Evolutionary conservation across 2,888 invertebrate species (phyloP).

Genomic region (Nysson spinosus): DNA sequence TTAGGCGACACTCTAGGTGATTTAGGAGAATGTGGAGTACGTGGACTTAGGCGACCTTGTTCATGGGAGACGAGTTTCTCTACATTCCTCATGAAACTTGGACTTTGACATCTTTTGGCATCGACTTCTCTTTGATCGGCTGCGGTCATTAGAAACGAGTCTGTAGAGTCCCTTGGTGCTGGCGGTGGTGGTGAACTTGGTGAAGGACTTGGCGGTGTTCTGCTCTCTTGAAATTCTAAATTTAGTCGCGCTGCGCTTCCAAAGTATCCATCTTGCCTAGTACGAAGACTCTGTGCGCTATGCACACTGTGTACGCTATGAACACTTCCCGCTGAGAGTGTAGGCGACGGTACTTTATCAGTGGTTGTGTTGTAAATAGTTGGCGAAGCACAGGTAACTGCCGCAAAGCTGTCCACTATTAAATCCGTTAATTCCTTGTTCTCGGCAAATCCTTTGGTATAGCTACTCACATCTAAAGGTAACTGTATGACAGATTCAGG

Average conservation of each 20-base stretch:
- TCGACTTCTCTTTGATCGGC: conserved; percentile 64
- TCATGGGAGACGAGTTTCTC: conserved; percentile 75
- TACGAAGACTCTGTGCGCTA: conserved; percentile 77
- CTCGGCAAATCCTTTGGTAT: conserved; percentile 79
- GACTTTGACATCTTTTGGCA: conserved; percentile 68
- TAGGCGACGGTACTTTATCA: conserved; percentile 82
- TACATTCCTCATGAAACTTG: conserved; percentile 77
- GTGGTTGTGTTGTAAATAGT: conserved; percentile 78
- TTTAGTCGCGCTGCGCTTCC: conserved; percentile 78
- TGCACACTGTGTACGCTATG: conserved; percentile 69
- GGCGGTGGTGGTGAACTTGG: conserved; percentile 89
- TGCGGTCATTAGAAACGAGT: conserved; percentile 77
- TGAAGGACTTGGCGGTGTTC: conserved; percentile 78
- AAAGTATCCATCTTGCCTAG: conserved; percentile 82
- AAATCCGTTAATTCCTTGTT: conserved; percentile 78
- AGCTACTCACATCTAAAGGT: conserved; percentile 81
- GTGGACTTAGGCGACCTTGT: conserved; percentile 82
- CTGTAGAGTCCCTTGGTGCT: conserved; percentile 84
- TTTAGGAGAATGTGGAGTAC: conserved; percentile 83
- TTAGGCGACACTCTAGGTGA: conserved; percentile 87
- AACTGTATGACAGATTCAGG: conserved; percentile 74
- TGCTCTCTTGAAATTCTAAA: conserved; percentile 79
- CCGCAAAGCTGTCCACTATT: conserved; percentile 78
- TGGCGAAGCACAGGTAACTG: conserved; percentile 79
- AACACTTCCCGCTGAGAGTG: conserved; percentile 80